Base-by-base conservation (phyloP, 2,797 vertebrate species). In the Karalla daura region DNA sequence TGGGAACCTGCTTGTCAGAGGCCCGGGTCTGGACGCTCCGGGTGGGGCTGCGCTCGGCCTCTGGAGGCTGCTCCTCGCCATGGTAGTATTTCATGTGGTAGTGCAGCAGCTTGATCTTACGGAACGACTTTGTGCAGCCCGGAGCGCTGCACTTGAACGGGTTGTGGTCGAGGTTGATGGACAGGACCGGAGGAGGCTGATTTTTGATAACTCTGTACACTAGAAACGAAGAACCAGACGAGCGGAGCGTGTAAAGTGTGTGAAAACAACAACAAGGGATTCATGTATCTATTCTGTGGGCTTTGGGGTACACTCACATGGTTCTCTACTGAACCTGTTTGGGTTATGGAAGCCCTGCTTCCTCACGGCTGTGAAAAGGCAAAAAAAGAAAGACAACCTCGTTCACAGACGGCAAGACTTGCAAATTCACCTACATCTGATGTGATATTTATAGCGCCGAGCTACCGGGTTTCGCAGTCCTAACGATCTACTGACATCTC, bases 41-140 rank as follows among this genome's bases (percentile, higher is more conserved):
- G 88, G 91, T 83, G 86, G 94, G 90, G 72, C 84, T 88, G 68
- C 90, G 91, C 33, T 95, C 95, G 12, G 89, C 92, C 74, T 96
- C 96, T 43, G 86, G 69, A 15, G 86, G 85, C 63, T 86, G 88
- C 30, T 92, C 91, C 56, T 94, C 92, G 0, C 93, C 96, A 14
- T 99, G 97, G 85, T 98, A 99, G 87, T 98, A 99, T 88, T 99
- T 99, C 96, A 98, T 97, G 63, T 99, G 97, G 91, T 98, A 99
- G 91, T 99, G 95, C 83, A 98, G 89, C 70, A 99, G 89, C 91
- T 98, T 99, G 68, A 96, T 96, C 91, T 98, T 99, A 76, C 97
- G 96, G 90, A 98, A 99, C 75, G 94, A 96, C 91, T 99, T 99
- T 33, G 94, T 92, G 90, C 97, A 99, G 86, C 97, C 96, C 20